These are phyloP conservation scores for Pipra filicauda DNA, from an alignment of 2,113 vertebrate genomes.

Conservation along the genomic window DNA sequence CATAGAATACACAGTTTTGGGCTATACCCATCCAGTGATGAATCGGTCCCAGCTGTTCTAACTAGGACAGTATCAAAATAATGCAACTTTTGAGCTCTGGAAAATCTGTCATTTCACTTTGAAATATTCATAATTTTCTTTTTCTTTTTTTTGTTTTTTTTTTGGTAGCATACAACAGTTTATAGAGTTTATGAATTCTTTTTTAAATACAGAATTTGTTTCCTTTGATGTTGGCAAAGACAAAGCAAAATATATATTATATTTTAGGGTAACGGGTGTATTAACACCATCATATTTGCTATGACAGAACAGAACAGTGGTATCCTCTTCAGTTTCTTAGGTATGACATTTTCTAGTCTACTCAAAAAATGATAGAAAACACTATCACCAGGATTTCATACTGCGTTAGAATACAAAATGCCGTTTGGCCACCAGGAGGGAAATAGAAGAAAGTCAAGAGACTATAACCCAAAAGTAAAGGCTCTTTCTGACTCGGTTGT, in stretches of 20 bases:
- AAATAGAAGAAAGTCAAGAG: not conserved
- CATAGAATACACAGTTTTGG: no score
- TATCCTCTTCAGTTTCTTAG: not conserved
- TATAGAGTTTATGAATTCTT: not conserved
- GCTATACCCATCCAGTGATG: no score
- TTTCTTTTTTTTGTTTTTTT: not conserved
- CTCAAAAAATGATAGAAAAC: not conserved
- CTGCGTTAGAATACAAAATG: not conserved
- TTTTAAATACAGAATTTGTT: not conserved
- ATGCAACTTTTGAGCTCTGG: not conserved
- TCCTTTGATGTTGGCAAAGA: not conserved
- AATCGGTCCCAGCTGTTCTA: no score
- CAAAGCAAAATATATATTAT: not conserved
- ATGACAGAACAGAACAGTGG: not conserved
- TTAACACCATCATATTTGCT: not conserved
- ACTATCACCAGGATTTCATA: not conserved
- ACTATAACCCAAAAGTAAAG: not conserved
- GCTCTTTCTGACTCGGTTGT: not conserved
- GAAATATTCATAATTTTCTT: not conserved
- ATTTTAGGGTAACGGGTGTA: not conserved
- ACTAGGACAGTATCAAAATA: no score
- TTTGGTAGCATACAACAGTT: not conserved
- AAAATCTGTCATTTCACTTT: not conserved
- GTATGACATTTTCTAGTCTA: not conserved
- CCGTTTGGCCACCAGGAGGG: not conserved